These are phyloP conservation scores for Malurus alboscapulatus DNA, from an alignment of 2,113 vertebrate species.

Conservation along the genomic window DNA sequence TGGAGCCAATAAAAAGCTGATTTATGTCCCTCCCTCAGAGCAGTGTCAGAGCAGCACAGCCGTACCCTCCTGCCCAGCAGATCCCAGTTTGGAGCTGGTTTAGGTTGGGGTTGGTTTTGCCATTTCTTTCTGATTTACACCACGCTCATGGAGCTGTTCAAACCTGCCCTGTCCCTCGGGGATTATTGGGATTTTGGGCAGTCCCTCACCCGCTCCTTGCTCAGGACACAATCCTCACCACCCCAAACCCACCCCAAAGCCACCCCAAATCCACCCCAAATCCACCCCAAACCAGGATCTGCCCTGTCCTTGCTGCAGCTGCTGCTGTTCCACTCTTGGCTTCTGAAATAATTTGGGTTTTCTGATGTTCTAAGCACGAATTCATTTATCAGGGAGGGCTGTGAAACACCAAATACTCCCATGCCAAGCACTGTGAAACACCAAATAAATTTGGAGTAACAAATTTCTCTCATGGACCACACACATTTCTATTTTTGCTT, in stretches of 20 bases:
- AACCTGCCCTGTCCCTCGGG: background rate
- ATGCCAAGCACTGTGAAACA: background rate
- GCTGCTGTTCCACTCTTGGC: background rate
- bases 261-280: background rate
- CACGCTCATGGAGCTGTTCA: background rate
- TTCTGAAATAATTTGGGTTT: background rate
- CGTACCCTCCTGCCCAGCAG: background rate
- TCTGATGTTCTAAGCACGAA: background rate
- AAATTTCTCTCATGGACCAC: background rate
- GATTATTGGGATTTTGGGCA: background rate
- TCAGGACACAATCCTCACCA: background rate
- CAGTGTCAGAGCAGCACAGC: background rate
- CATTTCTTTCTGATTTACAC: background rate
- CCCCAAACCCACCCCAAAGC: background rate
- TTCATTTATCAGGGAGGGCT: background rate
- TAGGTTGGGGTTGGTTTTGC: background rate
- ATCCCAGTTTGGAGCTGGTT: background rate
- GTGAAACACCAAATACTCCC: background rate
- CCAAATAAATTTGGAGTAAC: background rate
- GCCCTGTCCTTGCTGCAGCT: background rate
- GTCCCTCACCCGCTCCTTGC: background rate
- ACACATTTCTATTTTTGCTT: background rate
- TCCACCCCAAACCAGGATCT: background rate
- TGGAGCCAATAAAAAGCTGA: background rate
- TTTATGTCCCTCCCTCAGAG: background rate